Conservation (phyloP, 2,113 vertebrate genomes). For the Saccopteryx bilineata region DNA sequence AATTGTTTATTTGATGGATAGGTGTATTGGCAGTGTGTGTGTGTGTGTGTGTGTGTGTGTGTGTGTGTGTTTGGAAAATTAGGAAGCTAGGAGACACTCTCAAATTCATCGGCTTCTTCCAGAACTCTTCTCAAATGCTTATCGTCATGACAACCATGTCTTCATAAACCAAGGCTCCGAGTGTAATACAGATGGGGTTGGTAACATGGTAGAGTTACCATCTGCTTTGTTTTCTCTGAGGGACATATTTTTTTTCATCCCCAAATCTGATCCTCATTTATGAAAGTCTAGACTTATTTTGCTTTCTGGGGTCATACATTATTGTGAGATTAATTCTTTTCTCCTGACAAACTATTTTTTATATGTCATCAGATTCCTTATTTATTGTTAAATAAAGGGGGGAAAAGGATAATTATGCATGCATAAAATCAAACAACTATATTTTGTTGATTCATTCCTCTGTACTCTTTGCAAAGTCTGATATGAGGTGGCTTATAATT, state of each 20-base stretch:
- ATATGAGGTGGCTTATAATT: not conserved
- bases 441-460: not conserved
- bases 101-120: constrained; percentile 76
- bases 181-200: constrained; percentile 78
- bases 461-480: not conserved
- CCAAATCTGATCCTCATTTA: constrained; percentile 55
- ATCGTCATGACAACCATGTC: constrained; percentile 85
- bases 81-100: constrained; percentile 73
- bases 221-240: constrained; percentile 81
- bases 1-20: constrained; percentile 50
- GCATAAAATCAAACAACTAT: not conserved
- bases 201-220: constrained; percentile 77
- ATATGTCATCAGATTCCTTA: not conserved
- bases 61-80: constrained; percentile 64
- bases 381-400: not conserved
- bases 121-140: constrained; percentile 81
- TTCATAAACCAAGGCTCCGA: constrained; percentile 75
- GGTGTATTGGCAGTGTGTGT: not conserved
- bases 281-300: constrained; percentile 67
- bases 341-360: not conserved
- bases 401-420: not conserved
- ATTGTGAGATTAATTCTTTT: constrained; percentile 37
- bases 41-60: constrained; percentile 43
- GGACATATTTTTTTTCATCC: constrained; percentile 46
- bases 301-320: not conserved